Percentiles rank a stretch among this genome's conserved stretches.
Evolutionary conservation across 2,113 vertebrate genomes (phyloP).

Genomic region (Delphinus delphis): DNA sequence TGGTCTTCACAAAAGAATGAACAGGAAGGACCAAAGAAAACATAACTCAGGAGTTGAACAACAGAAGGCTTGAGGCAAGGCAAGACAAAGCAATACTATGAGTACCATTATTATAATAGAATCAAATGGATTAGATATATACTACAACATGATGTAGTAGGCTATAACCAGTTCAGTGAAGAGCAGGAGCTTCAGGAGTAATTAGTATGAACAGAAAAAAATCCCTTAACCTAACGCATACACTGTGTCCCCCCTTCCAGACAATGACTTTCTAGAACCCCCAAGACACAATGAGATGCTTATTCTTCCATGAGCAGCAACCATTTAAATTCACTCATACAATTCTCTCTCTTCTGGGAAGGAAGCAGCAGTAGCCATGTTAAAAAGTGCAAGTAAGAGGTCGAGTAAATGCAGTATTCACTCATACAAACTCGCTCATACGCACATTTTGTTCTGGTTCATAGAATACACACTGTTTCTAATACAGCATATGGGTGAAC

Average conservation of each 20-base stretch:
- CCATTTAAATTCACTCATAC: background rate
- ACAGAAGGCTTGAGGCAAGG: background rate
- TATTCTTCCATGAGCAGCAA: background rate
- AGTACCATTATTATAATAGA: background rate
- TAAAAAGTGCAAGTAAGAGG: conserved; percentile 4
- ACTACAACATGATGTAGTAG: background rate
- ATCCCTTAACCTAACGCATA: background rate
- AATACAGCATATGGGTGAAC: background rate
- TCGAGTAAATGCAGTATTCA: background rate
- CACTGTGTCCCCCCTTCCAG: background rate
- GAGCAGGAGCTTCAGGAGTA: background rate
- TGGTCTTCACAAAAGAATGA: background rate
- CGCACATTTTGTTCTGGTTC: background rate
- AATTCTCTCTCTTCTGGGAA: background rate
- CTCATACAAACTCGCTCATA: background rate
- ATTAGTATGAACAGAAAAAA: background rate
- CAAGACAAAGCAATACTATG: background rate
- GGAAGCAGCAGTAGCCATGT: background rate
- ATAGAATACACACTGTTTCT: background rate
- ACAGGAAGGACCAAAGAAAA: background rate
- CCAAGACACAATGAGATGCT: background rate
- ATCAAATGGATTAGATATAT: background rate
- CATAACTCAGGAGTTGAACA: background rate
- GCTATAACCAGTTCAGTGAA: background rate
- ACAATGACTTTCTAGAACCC: background rate